A percentile compares a stretch with the other conserved stretches of the same genome.
phyloP scores from a whole-genome alignment of 2,888 invertebrate genomes.

The Bellardia bayeri region DNA sequence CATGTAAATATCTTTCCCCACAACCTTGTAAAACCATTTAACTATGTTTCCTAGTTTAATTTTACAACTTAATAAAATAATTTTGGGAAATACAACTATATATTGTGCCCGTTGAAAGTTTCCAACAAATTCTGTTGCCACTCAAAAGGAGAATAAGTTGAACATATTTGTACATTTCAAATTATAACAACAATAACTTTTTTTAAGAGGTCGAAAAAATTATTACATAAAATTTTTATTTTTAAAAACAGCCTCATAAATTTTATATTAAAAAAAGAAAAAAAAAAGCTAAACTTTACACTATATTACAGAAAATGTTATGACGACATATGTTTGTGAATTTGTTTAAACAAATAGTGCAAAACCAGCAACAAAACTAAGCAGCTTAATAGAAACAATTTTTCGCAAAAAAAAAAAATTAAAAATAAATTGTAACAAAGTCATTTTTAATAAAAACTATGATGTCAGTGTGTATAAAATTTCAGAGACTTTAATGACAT shows the following conservation, averaged over 20 bases:
- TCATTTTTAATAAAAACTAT: constrained; percentile 72
- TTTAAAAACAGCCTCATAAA: constrained; percentile 65
- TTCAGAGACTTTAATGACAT: constrained; percentile 55
- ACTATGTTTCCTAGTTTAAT: background rate
- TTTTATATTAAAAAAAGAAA: constrained; percentile 4
- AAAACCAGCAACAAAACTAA: constrained; percentile 39
- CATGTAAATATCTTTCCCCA: too few species aligned
- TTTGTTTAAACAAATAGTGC: constrained; percentile 55
- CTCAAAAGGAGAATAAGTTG: constrained; percentile 1
- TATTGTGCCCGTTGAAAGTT: constrained; percentile 10
- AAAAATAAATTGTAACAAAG: constrained; percentile 68
- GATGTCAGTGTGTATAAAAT: constrained; percentile 71
- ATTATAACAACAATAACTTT: background rate
- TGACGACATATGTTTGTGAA: constrained; percentile 69
- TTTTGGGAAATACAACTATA: background rate
- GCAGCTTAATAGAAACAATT: constrained; percentile 17
- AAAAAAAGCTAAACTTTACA: constrained; percentile 24
- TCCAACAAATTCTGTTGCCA: background rate
- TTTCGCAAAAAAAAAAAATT: constrained; percentile 31
- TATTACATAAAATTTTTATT: constrained; percentile 17
- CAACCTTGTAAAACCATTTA: background rate
- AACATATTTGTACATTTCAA: constrained; percentile 17
- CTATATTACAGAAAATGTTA: constrained; percentile 58
- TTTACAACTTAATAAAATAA: background rate
- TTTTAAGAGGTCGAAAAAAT: constrained; percentile 1